phyloP scores from a whole-genome alignment of 2,888 invertebrate genomes.

The Lordiphosa andalusiaca region DNA sequence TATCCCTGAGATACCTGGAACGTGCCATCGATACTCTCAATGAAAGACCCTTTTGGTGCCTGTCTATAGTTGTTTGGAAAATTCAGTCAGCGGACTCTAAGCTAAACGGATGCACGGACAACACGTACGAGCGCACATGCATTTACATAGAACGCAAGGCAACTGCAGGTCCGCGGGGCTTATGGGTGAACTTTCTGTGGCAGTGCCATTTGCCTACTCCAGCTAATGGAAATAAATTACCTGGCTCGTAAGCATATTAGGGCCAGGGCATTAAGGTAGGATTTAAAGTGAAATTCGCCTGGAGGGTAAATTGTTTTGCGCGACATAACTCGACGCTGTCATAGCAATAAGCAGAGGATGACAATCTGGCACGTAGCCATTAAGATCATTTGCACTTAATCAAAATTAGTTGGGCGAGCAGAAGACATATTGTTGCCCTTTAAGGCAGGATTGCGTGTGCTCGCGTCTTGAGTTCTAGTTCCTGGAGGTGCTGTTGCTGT shows the following conservation, averaged over 20 bases:
- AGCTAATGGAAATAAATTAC: conserved; percentile 65
- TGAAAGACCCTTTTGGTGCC: background rate
- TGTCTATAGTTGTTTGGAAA: background rate
- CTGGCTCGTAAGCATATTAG: conserved; percentile 48
- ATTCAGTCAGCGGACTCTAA: conserved; percentile 25
- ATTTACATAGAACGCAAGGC: conserved; percentile 13
- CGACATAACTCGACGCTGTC: conserved; percentile 34
- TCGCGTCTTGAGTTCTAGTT: conserved; percentile 1
- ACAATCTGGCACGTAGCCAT: conserved; percentile 35
- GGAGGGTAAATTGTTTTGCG: too few species aligned
- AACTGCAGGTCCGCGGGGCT: conserved; percentile 34
- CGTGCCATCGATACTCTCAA: conserved; percentile 13
- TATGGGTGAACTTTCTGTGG: conserved; percentile 41
- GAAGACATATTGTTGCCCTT: conserved; percentile 9
- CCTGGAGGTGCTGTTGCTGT: background rate
- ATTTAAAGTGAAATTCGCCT: conserved; percentile 22
- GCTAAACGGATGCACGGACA: conserved; percentile 40
- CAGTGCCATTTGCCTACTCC: conserved; percentile 17
- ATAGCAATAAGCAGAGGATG: conserved; percentile 8
- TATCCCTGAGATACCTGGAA: conserved; percentile 12
- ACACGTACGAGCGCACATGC: conserved; percentile 49
- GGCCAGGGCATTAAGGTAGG: conserved; percentile 12
- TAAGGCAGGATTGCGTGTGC: conserved; percentile 3
- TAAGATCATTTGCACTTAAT: conserved; percentile 45
- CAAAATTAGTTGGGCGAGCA: conserved; percentile 35